Evolutionary conservation across 2,888 invertebrate species (phyloP).

Genomic region (Spilosoma lubricipeda): DNA sequence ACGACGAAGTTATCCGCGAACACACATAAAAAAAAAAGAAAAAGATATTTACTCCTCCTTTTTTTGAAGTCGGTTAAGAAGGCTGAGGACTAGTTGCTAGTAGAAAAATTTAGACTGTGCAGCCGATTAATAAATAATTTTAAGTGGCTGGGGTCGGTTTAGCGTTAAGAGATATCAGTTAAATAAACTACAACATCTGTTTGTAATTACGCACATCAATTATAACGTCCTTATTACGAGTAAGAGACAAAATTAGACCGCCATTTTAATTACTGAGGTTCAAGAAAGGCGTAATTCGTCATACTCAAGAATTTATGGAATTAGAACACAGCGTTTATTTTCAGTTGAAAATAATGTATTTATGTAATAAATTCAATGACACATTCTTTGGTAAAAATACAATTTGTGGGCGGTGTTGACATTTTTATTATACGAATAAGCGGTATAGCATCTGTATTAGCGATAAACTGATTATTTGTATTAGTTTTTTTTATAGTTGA

Average conservation of each 20-base stretch:
- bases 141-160: background rate
- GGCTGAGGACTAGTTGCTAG: too few relatives aligned
- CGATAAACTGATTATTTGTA: slow-evolving; percentile 1
- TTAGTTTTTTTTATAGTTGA: background rate
- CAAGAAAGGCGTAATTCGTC: slow-evolving; percentile 5
- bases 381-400: slow-evolving; percentile 48
- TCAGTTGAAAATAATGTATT: slow-evolving; percentile 41
- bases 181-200: background rate
- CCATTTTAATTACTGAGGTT: background rate
- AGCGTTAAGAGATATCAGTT: too few relatives aligned
- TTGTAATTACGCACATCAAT: background rate
- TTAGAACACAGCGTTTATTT: slow-evolving; percentile 38
- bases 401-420: slow-evolving; percentile 30
- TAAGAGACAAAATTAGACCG: background rate
- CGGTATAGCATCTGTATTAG: slow-evolving; percentile 15
- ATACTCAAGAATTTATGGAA: slow-evolving; percentile 26
- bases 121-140: background rate
- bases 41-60: too few relatives aligned
- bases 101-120: background rate
- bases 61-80: too few relatives aligned
- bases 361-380: slow-evolving; percentile 44
- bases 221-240: background rate
- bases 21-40: too few relatives aligned
- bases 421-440: slow-evolving; percentile 27
- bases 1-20: too few relatives aligned